Percentiles rank a stretch among this genome's conserved stretches.
Conservation (phyloP, 2,797 vertebrate genomes). For the Adelosebastes latens region DNA sequence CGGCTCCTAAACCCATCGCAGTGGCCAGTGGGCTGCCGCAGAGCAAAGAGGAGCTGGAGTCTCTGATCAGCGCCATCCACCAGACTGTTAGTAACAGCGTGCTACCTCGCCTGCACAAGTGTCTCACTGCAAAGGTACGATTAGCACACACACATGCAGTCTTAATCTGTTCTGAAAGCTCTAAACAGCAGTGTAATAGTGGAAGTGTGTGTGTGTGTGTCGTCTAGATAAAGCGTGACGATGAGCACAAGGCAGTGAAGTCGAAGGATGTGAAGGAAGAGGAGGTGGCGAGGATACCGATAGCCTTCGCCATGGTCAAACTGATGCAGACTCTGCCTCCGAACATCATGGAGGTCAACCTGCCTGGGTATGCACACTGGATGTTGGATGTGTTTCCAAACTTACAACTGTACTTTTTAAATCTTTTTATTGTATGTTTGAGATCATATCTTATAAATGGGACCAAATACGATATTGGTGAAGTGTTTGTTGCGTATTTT, state of each 20-base stretch:
- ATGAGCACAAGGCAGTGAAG: constrained; percentile 94
- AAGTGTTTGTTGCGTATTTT: not conserved
- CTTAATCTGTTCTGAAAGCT: no score
- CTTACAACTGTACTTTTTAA: not conserved
- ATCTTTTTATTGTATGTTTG: not conserved
- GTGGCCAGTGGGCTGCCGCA: constrained; percentile 84
- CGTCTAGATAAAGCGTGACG: constrained; percentile 90
- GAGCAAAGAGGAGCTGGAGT: constrained; percentile 87
- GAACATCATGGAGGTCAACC: constrained; percentile 90
- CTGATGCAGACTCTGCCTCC: constrained; percentile 94
- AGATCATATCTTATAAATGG: not conserved
- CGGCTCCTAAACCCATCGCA: not conserved
- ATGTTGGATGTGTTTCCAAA: not conserved
- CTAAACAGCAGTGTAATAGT: not conserved
- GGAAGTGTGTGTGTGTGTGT: not conserved
- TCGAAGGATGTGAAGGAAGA: constrained; percentile 93
- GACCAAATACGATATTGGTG: not conserved
- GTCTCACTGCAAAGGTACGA: constrained; percentile 91
- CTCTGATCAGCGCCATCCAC: constrained; percentile 88
- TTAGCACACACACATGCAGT: not conserved
- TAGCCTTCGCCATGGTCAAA: constrained; percentile 96
- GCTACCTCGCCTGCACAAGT: constrained; percentile 93
- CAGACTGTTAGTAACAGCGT: constrained; percentile 85
- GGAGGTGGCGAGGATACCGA: constrained; percentile 90
- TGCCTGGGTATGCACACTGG: constrained; percentile 87